Evolutionary conservation across 2,888 invertebrate species (phyloP).

Genomic region (Erebia palarica): DNA sequence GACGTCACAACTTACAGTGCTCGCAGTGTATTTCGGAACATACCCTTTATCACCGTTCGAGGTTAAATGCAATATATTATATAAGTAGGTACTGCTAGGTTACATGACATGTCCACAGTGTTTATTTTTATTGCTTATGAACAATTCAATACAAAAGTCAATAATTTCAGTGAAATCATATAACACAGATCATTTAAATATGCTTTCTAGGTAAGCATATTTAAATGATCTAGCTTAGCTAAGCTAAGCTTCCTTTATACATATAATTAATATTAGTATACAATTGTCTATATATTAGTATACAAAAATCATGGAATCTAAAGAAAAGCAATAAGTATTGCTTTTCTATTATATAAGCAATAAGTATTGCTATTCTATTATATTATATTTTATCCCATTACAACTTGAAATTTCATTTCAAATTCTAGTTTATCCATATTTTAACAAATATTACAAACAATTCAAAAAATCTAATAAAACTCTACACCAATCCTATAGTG

Average conservation of each 20-base stretch:
- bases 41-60: background rate
- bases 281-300: slow-evolving; percentile 9
- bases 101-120: slow-evolving; percentile 3
- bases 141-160: slow-evolving; percentile 5
- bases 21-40: no score
- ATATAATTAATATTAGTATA: background rate
- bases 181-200: slow-evolving; percentile 2
- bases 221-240: no score
- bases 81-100: background rate
- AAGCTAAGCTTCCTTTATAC: no score
- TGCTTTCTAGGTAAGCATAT: background rate
- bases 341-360: no score
- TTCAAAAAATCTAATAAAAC: background rate
- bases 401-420: slow-evolving; percentile 16
- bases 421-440: background rate
- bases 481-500: slow-evolving; percentile 9
- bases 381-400: background rate
- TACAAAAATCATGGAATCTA: slow-evolving; percentile 13
- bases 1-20: no score
- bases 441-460: background rate
- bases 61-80: background rate
- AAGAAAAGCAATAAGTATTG: slow-evolving; percentile 9
- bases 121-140: background rate
- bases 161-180: background rate
- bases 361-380: no score